Evolutionary conservation across 1,140 invertebrate species (phyloP).

Genomic region (Drosophila parvula): DNA sequence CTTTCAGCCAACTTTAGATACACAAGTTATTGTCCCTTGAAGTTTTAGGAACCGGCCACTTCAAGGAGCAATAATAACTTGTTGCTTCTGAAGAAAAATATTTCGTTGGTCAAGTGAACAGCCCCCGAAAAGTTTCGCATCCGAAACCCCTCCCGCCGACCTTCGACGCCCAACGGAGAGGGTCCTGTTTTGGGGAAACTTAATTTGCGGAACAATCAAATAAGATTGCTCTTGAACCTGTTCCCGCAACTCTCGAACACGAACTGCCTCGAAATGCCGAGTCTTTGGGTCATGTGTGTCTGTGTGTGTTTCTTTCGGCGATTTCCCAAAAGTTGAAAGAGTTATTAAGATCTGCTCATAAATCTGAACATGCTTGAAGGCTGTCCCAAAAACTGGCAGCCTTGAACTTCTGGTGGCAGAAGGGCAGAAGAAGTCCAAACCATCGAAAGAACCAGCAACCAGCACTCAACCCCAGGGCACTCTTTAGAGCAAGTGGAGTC

Average conservation of each 20-base stretch:
- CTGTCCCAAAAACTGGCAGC: neutral
- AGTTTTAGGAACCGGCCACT: neutral
- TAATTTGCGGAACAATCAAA: slow-evolving; percentile 67
- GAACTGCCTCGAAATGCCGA: slow-evolving; percentile 24
- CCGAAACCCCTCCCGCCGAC: neutral
- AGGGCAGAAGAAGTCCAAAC: slow-evolving; percentile 22
- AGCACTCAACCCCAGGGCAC: slow-evolving; percentile 6
- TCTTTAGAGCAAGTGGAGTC: slow-evolving; percentile 6
- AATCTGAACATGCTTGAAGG: slow-evolving; percentile 39
- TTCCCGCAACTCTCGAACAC: slow-evolving; percentile 41
- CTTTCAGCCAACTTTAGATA: neutral
- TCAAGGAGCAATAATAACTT: slow-evolving; percentile 18
- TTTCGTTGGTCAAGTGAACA: slow-evolving; percentile 4
- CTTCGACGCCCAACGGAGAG: neutral
- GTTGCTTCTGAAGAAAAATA: slow-evolving; percentile 6
- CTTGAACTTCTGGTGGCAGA: slow-evolving; percentile 12
- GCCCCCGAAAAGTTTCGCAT: neutral
- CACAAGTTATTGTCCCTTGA: slow-evolving; percentile 1
- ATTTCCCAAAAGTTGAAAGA: slow-evolving; percentile 51
- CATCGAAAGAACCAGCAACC: neutral
- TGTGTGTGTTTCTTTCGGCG: neutral
- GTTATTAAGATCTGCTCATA: slow-evolving; percentile 64
- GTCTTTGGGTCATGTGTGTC: slow-evolving; percentile 22
- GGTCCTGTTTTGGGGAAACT: slow-evolving; percentile 55
- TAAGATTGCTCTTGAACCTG: slow-evolving; percentile 51